Conservation (phyloP, 2,888 invertebrate species). For the Trichopoda pennipes region DNA sequence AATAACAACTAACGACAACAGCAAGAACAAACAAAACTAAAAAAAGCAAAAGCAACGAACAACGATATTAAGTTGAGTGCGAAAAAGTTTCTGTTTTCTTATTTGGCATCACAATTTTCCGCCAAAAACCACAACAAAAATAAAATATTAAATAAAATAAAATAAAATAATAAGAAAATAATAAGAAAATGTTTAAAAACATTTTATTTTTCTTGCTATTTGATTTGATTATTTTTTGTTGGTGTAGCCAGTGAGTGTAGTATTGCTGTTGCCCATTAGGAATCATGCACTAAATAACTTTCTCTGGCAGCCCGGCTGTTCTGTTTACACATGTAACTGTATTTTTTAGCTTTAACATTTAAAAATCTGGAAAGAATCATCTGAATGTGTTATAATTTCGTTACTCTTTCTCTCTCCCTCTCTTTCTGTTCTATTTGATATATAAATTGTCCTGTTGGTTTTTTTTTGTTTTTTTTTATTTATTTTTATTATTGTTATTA, state of each 20-base stretch:
- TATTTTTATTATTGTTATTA: constrained; percentile 16
- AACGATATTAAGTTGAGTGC: neutral
- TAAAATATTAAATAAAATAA: neutral
- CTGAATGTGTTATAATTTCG: neutral
- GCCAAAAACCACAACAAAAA: constrained; percentile 7
- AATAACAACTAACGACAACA: constrained; percentile 49
- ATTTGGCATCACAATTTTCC: constrained; percentile 31
- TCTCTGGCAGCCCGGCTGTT: constrained; percentile 25
- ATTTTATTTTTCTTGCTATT: constrained; percentile 6
- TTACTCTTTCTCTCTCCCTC: neutral
- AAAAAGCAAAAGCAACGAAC: constrained; percentile 24
- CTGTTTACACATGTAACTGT: neutral
- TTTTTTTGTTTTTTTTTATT: neutral
- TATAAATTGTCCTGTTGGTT: constrained; percentile 43
- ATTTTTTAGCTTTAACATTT: neutral
- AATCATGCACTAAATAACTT: constrained; percentile 43
- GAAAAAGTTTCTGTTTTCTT: neutral
- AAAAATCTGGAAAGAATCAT: too few relatives aligned
- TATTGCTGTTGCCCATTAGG: neutral
- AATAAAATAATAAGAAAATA: neutral
- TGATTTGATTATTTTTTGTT: constrained; percentile 2
- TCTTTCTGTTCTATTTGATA: neutral
- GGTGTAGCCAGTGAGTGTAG: too few relatives aligned
- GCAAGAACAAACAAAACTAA: neutral
- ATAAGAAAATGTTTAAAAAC: constrained; percentile 5